Conservation (phyloP, 1,140 invertebrate genomes). For the Parapsyche elsis region DNA sequence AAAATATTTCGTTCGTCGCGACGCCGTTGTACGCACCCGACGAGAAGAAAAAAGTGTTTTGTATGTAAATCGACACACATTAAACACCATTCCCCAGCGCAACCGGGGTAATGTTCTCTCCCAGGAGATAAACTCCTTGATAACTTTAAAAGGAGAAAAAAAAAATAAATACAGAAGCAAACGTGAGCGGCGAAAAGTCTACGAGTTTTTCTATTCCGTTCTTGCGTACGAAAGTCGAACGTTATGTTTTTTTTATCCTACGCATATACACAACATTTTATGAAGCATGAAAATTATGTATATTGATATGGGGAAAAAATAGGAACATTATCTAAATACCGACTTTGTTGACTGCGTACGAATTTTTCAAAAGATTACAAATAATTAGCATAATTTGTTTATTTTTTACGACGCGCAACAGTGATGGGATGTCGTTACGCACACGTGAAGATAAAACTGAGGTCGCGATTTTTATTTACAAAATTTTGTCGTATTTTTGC, state of each 20-base stretch:
- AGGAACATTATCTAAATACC: too few relatives aligned
- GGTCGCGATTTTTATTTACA: background rate
- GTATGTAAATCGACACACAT: slow-evolving; percentile 53
- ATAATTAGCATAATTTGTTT: background rate
- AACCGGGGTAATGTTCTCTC: slow-evolving; percentile 41
- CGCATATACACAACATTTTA: background rate
- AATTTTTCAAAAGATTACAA: background rate
- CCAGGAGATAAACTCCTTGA: slow-evolving; percentile 43
- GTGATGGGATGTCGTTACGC: too few relatives aligned
- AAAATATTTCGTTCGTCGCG: background rate
- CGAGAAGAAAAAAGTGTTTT: slow-evolving; percentile 49
- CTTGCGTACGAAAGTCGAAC: background rate
- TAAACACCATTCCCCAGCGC: slow-evolving; percentile 49
- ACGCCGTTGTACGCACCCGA: background rate
- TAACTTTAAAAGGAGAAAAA: slow-evolving; percentile 35
- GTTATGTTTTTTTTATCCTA: background rate
- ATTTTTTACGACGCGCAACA: background rate
- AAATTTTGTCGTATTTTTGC: too few relatives aligned
- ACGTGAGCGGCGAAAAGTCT: slow-evolving; percentile 13
- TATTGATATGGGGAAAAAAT: background rate
- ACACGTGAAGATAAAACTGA: background rate
- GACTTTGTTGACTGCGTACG: background rate
- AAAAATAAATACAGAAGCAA: slow-evolving; percentile 3
- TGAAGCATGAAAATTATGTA: background rate
- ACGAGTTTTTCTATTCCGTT: slow-evolving; percentile 11